A percentile compares a stretch with the other conserved stretches of the same genome.
Conservation (phyloP, 2,797 vertebrate genomes). For the Xenops minutus region DNA sequence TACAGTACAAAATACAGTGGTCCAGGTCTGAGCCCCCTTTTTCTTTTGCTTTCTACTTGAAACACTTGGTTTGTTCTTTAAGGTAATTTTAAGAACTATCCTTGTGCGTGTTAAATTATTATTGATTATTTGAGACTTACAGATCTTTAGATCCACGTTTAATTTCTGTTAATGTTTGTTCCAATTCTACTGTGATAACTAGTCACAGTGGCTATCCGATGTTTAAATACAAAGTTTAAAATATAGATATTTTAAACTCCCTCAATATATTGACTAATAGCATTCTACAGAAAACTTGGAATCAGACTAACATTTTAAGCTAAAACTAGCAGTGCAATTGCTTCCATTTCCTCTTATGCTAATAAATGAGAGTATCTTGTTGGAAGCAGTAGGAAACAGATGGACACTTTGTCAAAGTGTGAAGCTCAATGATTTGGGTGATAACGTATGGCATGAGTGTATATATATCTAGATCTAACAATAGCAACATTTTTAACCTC, state of each 20-base stretch:
- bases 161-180: not conserved
- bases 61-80: not conserved
- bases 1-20: not conserved
- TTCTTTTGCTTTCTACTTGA: not conserved
- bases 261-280: not conserved
- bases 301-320: not conserved
- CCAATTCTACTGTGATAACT: not conserved
- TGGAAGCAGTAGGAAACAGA: constrained; percentile 11
- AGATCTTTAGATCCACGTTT: not conserved
- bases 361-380: constrained; percentile 22
- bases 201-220: not conserved
- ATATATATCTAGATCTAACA: not conserved
- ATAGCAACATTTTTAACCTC: constrained; percentile 13
- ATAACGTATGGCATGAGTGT: not conserved
- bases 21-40: not conserved
- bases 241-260: not conserved
- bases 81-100: not conserved
- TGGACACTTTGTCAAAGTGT: not conserved
- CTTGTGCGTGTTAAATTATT: not conserved
- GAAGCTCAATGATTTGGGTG: constrained; percentile 5
- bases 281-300: not conserved
- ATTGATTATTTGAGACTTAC: not conserved
- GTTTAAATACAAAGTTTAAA: not conserved
- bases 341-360: constrained; percentile 12
- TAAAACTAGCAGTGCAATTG: not conserved